Evolutionary conservation across 35 echinoderm and acorn worm species (phyloP), one percentile per base, ranked within the genome.

Genomic region (Anneissia japonica): DNA sequence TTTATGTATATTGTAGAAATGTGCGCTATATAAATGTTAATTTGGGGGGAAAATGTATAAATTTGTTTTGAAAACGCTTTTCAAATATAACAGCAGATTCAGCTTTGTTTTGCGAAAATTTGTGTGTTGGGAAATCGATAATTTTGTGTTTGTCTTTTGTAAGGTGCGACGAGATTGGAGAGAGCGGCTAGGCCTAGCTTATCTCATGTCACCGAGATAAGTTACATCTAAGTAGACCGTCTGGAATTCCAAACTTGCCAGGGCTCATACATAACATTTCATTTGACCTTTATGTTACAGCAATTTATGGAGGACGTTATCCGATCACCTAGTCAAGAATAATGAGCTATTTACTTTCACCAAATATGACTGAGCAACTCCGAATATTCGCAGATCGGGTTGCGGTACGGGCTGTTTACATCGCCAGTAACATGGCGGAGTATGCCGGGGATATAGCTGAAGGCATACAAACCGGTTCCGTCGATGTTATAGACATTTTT

Each of bases 401-500:
- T 2, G 51, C 51, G 51, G 51, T 64, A 23, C 51, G 51, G 26
- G 51, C 51, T 1, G 51, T 64, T 1, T 64, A 64, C 51, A 64
- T 64, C 51, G 51, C 51, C 51, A 64, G 26, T 64, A 64, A 64
- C 21, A 64, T 64, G 51, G 51, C 51, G 51, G 51, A 64, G 51
- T 64, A 64, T 64, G 51, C 51, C 51, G 51, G 51, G 9, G 51
- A 64, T 64, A 19, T 64, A 64, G 51, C 38, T 39, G 37, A 81
- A 40, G 38, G 30, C 38, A 40, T 81, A 40, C 89, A 86, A 76
- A 87, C 89, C 55, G 96, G 96, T 30, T 55, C 83, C 64, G 84
- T 99, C 30, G 92, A 99, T 79, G 86, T 99, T 89, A 90, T 99
- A 84, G 89, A 99, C 84, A 84, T 91, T 78, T 77, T 94, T 35